Base-by-base conservation (phyloP, 2,113 vertebrate genomes). In the Periophthalmodon schlosseri region DNA sequence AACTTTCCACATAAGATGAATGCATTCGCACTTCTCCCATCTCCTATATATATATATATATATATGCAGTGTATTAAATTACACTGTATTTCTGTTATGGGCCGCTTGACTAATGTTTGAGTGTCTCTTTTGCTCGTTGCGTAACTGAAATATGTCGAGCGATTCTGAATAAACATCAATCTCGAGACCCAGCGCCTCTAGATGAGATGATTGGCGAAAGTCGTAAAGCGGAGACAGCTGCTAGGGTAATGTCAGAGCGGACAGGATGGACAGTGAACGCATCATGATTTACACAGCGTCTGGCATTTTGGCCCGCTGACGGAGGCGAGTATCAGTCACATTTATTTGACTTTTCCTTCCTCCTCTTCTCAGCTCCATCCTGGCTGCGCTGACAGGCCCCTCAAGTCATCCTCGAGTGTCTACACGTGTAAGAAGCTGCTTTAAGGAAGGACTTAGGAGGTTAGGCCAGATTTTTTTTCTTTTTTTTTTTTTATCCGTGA, bases 141-240 rank as follows among this genome's bases (percentile, higher is more conserved):
- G 85, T 83, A 87, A 88, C 91, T 93, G 90, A 92, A 93, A 92
- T 94, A 93, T 92, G 92, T 88, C 84, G 66, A 77, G 49, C 70
- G 70, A 79, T 86, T 90, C 84, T 93, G 92, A 93, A 93, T 93
- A 94, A 94, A 93, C 92, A 94, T 93, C 90, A 91, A 91, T 94
- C 92, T 93, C 83, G 11, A 24, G 28, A 60, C 72, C 83, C 80
- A 39, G 75, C 44, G 79, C 74, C 78, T 72, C 80, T 68, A 64
- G 84, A 84, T 50, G 80, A 85, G 87, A 91, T 91, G 92, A 92
- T 91, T 87, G 92, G 91, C 89, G 84, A 81, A 65, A 84, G 90
- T 92, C 81, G 66, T 88, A 88, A 85, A 88, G 88, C 86, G 75
- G 88, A 93, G 93, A 91, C 89, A 87, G 89, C 87, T 90, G 83